A percentile compares a stretch with the other conserved stretches of the same genome.
Evolutionary conservation across 2,888 invertebrate species (phyloP).

Genomic region (Drepana falcataria): DNA sequence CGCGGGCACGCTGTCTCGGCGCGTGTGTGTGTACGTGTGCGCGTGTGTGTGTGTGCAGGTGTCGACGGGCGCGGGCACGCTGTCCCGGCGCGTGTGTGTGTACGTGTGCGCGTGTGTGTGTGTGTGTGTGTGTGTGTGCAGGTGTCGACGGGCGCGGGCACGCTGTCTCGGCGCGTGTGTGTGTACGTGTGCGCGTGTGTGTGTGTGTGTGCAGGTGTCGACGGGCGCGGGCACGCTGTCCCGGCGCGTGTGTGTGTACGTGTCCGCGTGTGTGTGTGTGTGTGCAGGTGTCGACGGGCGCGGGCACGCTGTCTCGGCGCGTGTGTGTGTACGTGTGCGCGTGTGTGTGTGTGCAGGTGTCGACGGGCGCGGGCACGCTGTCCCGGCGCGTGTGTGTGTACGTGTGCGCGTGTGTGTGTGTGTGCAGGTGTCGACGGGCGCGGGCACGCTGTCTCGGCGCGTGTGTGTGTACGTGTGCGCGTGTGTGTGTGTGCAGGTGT

Average conservation of each 20-base stretch:
- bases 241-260: conserved; percentile 92
- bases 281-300: conserved; percentile 91
- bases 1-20: conserved; percentile 90
- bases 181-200: neutral
- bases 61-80: conserved; percentile 88
- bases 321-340: conserved; percentile 86
- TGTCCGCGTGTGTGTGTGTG: conserved; percentile 41
- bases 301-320: conserved; percentile 91
- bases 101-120: conserved; percentile 73
- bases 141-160: conserved; percentile 90
- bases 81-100: conserved; percentile 92
- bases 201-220: conserved; percentile 82
- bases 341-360: conserved; percentile 80
- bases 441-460: conserved; percentile 91
- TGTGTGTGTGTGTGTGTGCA: conserved; percentile 48
- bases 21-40: conserved; percentile 88
- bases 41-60: conserved; percentile 76
- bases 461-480: conserved; percentile 86
- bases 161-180: conserved; percentile 89
- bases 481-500: conserved; percentile 80
- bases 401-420: conserved; percentile 56
- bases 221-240: conserved; percentile 90
- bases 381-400: conserved; percentile 93
- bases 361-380: conserved; percentile 88
- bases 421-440: conserved; percentile 89